Evolutionary conservation across 2,888 invertebrate genomes (phyloP).

Genomic region (Isoperla grammatica): DNA sequence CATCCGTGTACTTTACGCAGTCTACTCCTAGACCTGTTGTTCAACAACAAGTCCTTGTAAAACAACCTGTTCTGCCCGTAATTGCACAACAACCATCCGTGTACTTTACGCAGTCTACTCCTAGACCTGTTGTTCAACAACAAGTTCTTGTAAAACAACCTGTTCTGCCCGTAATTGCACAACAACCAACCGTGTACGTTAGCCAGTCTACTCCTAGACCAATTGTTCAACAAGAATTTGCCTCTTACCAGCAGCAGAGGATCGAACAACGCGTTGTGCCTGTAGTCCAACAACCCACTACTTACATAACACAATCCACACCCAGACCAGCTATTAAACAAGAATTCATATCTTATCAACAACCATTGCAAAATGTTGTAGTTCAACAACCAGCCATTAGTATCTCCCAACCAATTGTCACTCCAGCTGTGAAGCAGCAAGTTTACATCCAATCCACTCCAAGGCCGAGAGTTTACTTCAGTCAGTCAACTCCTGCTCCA

Average conservation of each 20-base stretch:
- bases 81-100: conserved; percentile 1
- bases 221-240: conserved; percentile 7
- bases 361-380: too few species aligned
- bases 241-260: not conserved
- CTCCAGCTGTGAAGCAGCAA: not conserved
- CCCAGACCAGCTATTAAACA: conserved; percentile 1
- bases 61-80: conserved; percentile 1
- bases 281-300: too few species aligned
- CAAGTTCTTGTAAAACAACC: conserved; percentile 16
- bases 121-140: conserved; percentile 5
- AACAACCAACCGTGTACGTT: not conserved
- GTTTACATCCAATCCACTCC: conserved; percentile 9
- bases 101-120: not conserved
- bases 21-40: conserved; percentile 2
- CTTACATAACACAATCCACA: not conserved
- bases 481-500: too few species aligned
- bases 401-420: too few species aligned
- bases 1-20: not conserved
- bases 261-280: not conserved
- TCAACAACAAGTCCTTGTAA: not conserved
- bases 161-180: conserved; percentile 1
- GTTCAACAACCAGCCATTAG: too few species aligned
- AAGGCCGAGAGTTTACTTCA: not conserved
- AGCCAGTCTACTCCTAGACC: conserved; percentile 1
- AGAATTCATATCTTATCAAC: not conserved